phyloP scores from a whole-genome alignment of 2,888 invertebrate genomes.

The Stenolophus ochropezus region DNA sequence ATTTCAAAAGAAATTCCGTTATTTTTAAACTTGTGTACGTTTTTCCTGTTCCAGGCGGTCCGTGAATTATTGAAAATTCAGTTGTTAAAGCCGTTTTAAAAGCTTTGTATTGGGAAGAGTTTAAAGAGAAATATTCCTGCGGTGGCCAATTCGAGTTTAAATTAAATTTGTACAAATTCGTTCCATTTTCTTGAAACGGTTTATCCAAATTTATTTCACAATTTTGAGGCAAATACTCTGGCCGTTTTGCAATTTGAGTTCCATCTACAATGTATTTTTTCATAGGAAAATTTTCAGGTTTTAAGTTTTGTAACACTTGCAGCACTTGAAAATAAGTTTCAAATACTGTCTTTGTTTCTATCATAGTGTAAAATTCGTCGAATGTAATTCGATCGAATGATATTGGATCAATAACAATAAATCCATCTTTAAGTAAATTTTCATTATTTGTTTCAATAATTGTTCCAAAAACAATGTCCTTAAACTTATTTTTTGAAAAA shows the following conservation, averaged over 20 bases:
- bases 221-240: constrained; percentile 68
- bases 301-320: constrained; percentile 77
- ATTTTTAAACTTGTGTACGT: constrained; percentile 84
- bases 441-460: constrained; percentile 76
- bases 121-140: constrained; percentile 73
- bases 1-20: constrained; percentile 79
- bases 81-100: constrained; percentile 78
- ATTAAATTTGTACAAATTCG: not conserved
- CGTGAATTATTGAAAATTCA: constrained; percentile 85
- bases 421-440: constrained; percentile 73
- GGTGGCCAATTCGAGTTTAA: constrained; percentile 73
- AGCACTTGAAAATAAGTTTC: constrained; percentile 84
- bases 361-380: constrained; percentile 76
- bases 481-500: constrained; percentile 80
- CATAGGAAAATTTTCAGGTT: constrained; percentile 78
- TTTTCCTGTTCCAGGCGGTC: constrained; percentile 90
- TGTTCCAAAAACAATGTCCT: constrained; percentile 79
- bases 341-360: constrained; percentile 84
- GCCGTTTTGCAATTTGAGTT: constrained; percentile 66
- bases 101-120: constrained; percentile 79
- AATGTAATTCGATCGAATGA: constrained; percentile 67
- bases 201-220: not conserved
- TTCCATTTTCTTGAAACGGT: not conserved
- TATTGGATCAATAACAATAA: constrained; percentile 73
- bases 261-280: constrained; percentile 78